Base-by-base conservation (phyloP, 2,113 vertebrate genomes). In the Seriola dumerili region DNA sequence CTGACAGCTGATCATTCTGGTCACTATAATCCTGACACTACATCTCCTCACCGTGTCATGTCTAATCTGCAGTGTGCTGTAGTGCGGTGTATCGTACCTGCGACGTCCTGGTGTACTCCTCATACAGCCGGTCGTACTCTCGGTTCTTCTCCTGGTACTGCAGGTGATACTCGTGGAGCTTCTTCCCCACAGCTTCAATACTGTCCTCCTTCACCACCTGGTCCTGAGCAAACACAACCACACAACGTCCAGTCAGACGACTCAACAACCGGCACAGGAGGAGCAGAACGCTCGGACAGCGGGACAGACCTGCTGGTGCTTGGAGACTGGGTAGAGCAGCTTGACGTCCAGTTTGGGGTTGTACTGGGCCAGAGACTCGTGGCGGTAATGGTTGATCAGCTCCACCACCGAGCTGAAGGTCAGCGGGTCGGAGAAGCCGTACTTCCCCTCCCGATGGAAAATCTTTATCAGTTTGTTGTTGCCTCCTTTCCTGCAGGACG, bases 391-490 rank as follows among this genome's bases (percentile, higher is more conserved):
- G 94, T 97, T 99, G 93, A 99, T 99, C 44, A 99, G 96, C 91
- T 99, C 98, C 12, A 99, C 98, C 93, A 99, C 98, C 0, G 98
- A 99, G 94, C 93, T 98, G 96, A 99, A 99, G 1, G 98, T 99
- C 80, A 99, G 80, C 19, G 98, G 98, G 93, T 99, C 98, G 4
- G 98, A 99, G 95, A 99, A 99, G 87, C 98, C 98, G 0, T 99
- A 99, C 94, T 99, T 99, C 12, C 98, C 98, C 93, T 99, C 98
- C 44, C 97, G 97, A 34, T 99, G 98, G 95, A 99, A 99, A 88
- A 99, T 99, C 94, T 99, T 99, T 65, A 99, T 99, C 92, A 99
- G 96, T 81, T 99, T 99, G 94, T 99, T 99, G 95, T 99, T 99
- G 92, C 98, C 98, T 90, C 98, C 98, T 95, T 99, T 99, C 96